Percentiles rank a stretch among this genome's conserved stretches.
Evolutionary conservation across 1,140 invertebrate species (phyloP).

Genomic region (Atopsyche davidsoni): DNA sequence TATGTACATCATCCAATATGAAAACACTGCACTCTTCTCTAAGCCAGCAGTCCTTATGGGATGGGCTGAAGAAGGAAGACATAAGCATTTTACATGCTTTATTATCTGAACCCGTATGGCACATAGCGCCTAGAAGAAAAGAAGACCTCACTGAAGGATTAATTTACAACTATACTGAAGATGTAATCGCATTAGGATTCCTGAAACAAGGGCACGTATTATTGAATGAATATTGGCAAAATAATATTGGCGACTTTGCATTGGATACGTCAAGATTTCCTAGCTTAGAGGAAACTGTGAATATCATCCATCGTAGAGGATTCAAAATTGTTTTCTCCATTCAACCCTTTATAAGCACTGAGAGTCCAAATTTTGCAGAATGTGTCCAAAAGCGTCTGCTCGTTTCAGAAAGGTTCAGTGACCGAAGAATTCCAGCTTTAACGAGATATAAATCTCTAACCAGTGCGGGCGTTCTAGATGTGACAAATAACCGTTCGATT

Average conservation of each 20-base stretch:
- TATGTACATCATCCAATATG: constrained; percentile 76
- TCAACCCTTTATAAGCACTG: constrained; percentile 81
- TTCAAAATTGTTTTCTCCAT: constrained; percentile 79
- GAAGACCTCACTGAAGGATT: constrained; percentile 59
- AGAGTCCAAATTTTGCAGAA: constrained; percentile 71
- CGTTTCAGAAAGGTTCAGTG: constrained; percentile 65
- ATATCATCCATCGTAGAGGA: constrained; percentile 74
- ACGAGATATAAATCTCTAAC: constrained; percentile 69
- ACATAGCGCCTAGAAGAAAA: constrained; percentile 62
- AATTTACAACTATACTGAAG: constrained; percentile 75
- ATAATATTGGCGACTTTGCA: constrained; percentile 69
- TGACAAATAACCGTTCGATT: constrained; percentile 72
- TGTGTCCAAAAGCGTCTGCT: constrained; percentile 65
- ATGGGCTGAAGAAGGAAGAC: constrained; percentile 71
- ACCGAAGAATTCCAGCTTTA: constrained; percentile 66
- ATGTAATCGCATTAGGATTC: constrained; percentile 68
- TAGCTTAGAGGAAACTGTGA: constrained; percentile 68
- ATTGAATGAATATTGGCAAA: constrained; percentile 80
- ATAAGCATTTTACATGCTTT: constrained; percentile 66
- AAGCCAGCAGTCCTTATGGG: constrained; percentile 62
- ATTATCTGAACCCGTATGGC: constrained; percentile 77
- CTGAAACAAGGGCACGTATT: constrained; percentile 73
- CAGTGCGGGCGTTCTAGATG: constrained; percentile 75
- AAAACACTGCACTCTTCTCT: constrained; percentile 64
- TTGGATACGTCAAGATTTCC: constrained; percentile 68